A percentile compares a stretch with the other conserved stretches of the same genome.
phyloP scores from a whole-genome alignment of 2,888 invertebrate species.

The Neelides folsomi region DNA sequence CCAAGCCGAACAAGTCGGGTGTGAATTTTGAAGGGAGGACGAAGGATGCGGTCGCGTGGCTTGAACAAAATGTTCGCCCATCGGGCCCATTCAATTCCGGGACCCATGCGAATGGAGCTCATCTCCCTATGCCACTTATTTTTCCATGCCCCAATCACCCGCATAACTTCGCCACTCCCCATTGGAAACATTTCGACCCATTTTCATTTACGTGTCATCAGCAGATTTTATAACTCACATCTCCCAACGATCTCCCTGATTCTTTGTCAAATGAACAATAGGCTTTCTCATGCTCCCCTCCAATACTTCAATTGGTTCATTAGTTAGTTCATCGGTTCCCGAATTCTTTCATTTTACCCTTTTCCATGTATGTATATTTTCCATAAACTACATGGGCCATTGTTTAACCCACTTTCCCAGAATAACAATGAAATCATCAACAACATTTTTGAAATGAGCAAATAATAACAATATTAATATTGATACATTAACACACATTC shows the following conservation, averaged over 20 bases:
- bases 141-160: background rate
- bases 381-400: too few relatives aligned
- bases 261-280: background rate
- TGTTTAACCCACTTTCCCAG: too few relatives aligned
- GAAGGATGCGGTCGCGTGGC: slow-evolving; percentile 16
- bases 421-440: too few relatives aligned
- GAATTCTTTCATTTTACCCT: too few relatives aligned
- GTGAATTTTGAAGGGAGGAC: slow-evolving; percentile 9
- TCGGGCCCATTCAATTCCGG: slow-evolving; percentile 13
- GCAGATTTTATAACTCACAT: slow-evolving; percentile 1
- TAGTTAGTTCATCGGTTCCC: too few relatives aligned
- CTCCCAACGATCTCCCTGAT: background rate
- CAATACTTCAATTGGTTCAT: too few relatives aligned
- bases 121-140: background rate
- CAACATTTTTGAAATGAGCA: too few relatives aligned
- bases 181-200: background rate
- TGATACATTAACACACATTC: too few relatives aligned
- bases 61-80: slow-evolving; percentile 13
- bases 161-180: background rate
- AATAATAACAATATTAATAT: too few relatives aligned
- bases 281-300: too few relatives aligned
- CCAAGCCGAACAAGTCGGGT: background rate
- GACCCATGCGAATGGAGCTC: background rate
- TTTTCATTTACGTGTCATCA: slow-evolving; percentile 6
- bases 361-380: too few relatives aligned